Base-by-base conservation (phyloP, 2,113 vertebrate species). In the Malaclemys terrapin region DNA sequence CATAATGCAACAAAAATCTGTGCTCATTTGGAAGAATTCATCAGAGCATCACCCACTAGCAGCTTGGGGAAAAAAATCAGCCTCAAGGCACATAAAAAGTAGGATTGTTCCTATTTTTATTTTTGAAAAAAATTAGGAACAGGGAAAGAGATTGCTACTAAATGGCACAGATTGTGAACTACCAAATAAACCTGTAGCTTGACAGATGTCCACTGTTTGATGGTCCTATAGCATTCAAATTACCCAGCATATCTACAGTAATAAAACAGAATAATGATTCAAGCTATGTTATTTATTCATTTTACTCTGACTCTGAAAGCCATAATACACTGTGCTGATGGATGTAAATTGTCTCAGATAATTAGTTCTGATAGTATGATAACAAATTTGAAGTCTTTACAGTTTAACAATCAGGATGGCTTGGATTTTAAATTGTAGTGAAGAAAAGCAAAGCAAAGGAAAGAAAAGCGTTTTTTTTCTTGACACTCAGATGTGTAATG, bases 311-410 rank as follows among this genome's bases (percentile, higher is more conserved):
- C 92, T 95, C 96, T 96, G 88, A 98, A 97, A 97, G 88, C 91
- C 93, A 96, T 97, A 98, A 98, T 98, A 89, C 89, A 94, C 89
- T 82, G 50, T 82, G 47, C 94, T 97, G 97, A 98, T 97, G 94
- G 95, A 95, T 98, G 95, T 93, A 97, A 98, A 98, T 97, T 47
- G 92, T 96, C 94, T 97, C 97, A 97, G 95, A 95, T 97, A 97
- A 98, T 98, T 98, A 98, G 94, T 89, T 97, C 82, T n/a, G 11
- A 96, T 94, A 96, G 96, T 97, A 93, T 90, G 90, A 96, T 92
- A 97, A 93, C 95, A 97, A 97, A 97, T 97, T 94, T 96, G 95
- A 98, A 94, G 87, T 97, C 96, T 97, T 95, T 95, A 85, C 94
- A 97, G 96, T 96, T 98, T 97, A 97, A 97, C 98, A 97, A 98